These are phyloP conservation scores for Enteromius thamalakanensis DNA, from an alignment of 2,797 vertebrate genomes.

Conservation along the genomic window DNA sequence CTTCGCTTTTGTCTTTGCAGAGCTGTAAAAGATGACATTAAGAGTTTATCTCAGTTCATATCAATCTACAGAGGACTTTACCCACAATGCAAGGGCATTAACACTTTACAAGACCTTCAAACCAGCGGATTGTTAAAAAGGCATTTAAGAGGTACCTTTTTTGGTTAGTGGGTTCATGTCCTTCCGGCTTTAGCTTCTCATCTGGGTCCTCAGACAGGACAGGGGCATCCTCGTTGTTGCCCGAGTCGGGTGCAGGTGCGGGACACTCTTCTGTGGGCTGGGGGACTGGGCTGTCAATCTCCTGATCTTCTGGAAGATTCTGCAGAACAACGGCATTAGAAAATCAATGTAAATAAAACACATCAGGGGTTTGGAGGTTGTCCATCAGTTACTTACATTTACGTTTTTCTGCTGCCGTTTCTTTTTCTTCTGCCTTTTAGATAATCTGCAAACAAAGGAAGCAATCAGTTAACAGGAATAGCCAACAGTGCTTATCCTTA, in stretches of 20 bases:
- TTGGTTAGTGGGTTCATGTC: constrained; percentile 57
- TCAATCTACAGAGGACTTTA: not conserved
- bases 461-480: not conserved
- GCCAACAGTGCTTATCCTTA: not conserved
- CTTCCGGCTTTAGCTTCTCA: constrained; percentile 62
- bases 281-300: constrained; percentile 29
- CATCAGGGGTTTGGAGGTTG: not conserved
- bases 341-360: not conserved
- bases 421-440: constrained; percentile 94
- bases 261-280: constrained; percentile 34
- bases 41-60: not conserved
- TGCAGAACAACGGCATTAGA: constrained; percentile 9
- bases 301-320: constrained; percentile 57
- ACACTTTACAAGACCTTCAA: not conserved
- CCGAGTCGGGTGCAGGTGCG: constrained; percentile 27
- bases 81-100: not conserved
- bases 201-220: constrained; percentile 44
- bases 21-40: constrained; percentile 65
- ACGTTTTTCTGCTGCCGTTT: constrained; percentile 83
- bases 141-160: constrained; percentile 67
- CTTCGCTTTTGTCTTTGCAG: constrained; percentile 84
- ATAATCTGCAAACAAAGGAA: constrained; percentile 75
- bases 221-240: constrained; percentile 50
- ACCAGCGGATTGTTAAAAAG: not conserved
- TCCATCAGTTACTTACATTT: constrained; percentile 71